Conservation (phyloP, 2,113 vertebrate genomes). For the Mustelus asterias region DNA sequence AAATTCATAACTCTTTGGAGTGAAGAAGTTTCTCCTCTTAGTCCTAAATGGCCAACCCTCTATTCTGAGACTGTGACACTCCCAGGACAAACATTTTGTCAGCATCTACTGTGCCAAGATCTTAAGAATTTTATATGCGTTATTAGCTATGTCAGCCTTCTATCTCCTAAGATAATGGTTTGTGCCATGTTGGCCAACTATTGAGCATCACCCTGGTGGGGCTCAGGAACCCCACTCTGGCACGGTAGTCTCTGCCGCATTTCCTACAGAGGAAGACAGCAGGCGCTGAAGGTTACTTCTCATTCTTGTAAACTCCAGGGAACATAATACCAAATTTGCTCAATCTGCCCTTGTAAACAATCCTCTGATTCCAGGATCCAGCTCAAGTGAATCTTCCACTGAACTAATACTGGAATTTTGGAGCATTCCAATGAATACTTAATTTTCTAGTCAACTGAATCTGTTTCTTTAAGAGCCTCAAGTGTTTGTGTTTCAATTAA, state of each 20-base stretch:
- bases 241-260: not conserved
- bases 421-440: not conserved
- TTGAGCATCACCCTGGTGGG: no score
- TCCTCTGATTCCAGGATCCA: no score
- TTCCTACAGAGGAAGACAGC: not conserved
- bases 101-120: not conserved
- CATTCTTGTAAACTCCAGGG: no score
- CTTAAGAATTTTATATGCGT: no score
- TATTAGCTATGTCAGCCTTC: not conserved
- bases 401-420: not conserved
- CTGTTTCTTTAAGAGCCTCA: not conserved
- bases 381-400: no score
- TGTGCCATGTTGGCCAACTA: not conserved
- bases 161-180: not conserved
- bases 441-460: not conserved
- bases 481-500: not conserved
- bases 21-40: not conserved
- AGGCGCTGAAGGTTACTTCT: no score
- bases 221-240: no score
- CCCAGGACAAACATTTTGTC: not conserved
- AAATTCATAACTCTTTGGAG: not conserved
- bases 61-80: not conserved
- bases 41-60: not conserved
- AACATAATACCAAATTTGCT: not conserved
- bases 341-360: no score